Conservation (phyloP, 2,797 vertebrate species). For the Amphiprion clarkii region DNA sequence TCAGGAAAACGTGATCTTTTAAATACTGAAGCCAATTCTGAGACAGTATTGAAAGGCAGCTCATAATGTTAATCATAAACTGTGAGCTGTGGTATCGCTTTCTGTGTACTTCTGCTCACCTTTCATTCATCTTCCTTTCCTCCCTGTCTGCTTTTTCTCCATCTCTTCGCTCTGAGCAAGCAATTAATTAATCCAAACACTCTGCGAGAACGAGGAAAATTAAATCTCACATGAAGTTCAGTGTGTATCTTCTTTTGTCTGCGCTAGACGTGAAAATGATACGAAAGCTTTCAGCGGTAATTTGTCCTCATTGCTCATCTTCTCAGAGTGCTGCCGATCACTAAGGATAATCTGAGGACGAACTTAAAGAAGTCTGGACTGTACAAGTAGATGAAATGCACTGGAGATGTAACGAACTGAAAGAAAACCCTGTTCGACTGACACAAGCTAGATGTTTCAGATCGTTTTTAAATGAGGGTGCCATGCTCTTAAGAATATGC, state of each 20-base stretch:
- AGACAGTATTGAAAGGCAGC: slow-evolving; percentile 22
- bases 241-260: slow-evolving; percentile 54
- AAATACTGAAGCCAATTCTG: background rate
- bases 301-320: slow-evolving; percentile 45
- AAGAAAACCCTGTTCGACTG: slow-evolving; percentile 32
- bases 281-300: slow-evolving; percentile 45
- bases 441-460: slow-evolving; percentile 53
- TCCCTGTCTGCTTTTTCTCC: slow-evolving; percentile 8
- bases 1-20: background rate
- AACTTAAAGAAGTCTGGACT: slow-evolving; percentile 46
- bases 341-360: slow-evolving; percentile 35
- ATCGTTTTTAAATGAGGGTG: slow-evolving; percentile 53
- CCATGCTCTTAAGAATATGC: slow-evolving; percentile 72
- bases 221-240: slow-evolving; percentile 44
- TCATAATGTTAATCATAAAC: slow-evolving; percentile 39
- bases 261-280: slow-evolving; percentile 42
- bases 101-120: slow-evolving; percentile 27
- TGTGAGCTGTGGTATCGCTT: slow-evolving; percentile 34
- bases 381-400: slow-evolving; percentile 53
- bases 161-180: slow-evolving; percentile 31
- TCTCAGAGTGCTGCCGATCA: slow-evolving; percentile 26
- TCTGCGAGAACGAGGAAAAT: slow-evolving; percentile 56
- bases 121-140: slow-evolving; percentile 39
- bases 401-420: slow-evolving; percentile 16
- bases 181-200: slow-evolving; percentile 65